Evolutionary conservation across 2,888 invertebrate genomes (phyloP), one percentile per base, ranked within the genome.

Genomic region (Caenorhabditis wallacei): DNA sequence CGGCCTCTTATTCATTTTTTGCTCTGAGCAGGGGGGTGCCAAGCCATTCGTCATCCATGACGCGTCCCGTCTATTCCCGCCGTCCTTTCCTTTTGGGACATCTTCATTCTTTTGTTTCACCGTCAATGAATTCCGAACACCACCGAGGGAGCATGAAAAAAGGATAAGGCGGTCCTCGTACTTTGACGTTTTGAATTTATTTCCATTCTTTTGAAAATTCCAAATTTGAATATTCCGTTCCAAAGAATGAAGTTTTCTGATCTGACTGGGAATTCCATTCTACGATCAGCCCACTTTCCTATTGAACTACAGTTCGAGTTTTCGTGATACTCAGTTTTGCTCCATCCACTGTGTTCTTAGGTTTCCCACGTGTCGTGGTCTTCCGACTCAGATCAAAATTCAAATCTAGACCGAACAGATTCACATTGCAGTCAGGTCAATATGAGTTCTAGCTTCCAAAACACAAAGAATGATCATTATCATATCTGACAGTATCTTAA

Each of bases 1-100:
- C 66, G 68, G 68, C 69, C 69, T 61, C 63, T 78, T 78, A 78
- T 78, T 78, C 35, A 69, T 69, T 78, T 78, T 78, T 76, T 75
- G 72, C 37, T 64, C 30, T 57, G 30, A 20, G 46, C 13, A 46
- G 11, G 57, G n/a, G 56, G 66, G 75, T 76, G 75, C 75, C 75
- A 69, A 69, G 78, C 54, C 61, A 78, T 78, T 78, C 63, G 78
- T 78, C 78, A 78, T 78, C 69, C 63, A 51, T 63, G 75, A 68
- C 57, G 68, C 59, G 48, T 46, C 40, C 40, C 69, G 10, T 43
- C 30, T 40, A 40, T 53, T 43, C 40, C 24, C 30, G 56, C 37
- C 43, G 30, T 48, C 70, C 59, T 59, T 59, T 71, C 63, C 72
- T 72, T 51, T 48, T 57, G 75, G 75, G 75, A 76, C 69, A 48